A percentile compares a stretch with the other conserved stretches of the same genome.
phyloP scores from a whole-genome alignment of 2,797 vertebrate genomes.

The Mus caroli region DNA sequence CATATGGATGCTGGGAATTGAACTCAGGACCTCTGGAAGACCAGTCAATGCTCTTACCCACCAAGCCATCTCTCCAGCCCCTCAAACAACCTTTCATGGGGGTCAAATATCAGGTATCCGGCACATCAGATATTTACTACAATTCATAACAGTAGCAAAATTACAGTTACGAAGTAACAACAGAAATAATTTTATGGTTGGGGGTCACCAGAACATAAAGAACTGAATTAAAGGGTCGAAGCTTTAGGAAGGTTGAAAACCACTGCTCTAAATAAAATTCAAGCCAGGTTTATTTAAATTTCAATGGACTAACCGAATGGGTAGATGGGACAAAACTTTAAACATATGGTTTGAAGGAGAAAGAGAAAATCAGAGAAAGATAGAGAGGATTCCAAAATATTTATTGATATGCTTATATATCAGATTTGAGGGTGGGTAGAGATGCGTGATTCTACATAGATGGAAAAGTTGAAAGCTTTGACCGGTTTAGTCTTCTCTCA shows the following conservation, averaged over 20 bases:
- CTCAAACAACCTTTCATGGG: background rate
- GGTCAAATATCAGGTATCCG: background rate
- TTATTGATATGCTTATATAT: background rate
- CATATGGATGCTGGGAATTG: no score
- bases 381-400: background rate
- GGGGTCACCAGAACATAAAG: background rate
- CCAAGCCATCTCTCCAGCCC: no score
- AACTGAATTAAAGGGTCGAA: background rate
- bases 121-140: background rate
- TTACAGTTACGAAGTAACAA: background rate
- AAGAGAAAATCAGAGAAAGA: background rate
- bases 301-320: background rate
- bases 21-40: no score
- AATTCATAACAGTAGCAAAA: background rate
- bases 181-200: background rate
- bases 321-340: background rate
- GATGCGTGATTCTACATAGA: background rate
- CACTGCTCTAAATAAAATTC: background rate
- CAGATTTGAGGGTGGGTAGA: background rate
- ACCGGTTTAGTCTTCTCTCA: background rate
- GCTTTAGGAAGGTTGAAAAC: background rate
- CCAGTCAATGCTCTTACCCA: no score
- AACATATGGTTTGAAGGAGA: background rate
- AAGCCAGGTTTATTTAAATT: constrained; percentile 25
- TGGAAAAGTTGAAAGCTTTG: background rate